Conservation (phyloP, 2,113 vertebrate species). For the Uria lomvia region DNA sequence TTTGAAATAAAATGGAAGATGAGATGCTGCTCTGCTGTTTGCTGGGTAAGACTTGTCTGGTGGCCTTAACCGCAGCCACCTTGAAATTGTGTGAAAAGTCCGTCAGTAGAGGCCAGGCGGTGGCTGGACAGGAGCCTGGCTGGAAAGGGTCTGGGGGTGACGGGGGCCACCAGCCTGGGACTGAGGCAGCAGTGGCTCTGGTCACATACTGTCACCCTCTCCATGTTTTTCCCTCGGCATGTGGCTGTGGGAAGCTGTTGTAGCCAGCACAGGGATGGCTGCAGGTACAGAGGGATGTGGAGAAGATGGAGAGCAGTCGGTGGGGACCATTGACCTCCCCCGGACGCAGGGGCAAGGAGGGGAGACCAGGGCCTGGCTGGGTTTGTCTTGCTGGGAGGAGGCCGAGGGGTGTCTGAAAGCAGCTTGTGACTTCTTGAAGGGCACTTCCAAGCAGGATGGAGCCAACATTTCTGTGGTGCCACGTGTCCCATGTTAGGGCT, state of each 20-base stretch:
- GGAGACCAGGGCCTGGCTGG: background rate
- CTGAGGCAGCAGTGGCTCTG: fast-evolving
- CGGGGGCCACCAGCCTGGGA: background rate
- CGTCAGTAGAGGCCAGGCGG: fast-evolving
- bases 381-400: background rate
- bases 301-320: background rate
- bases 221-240: fast-evolving
- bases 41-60: background rate
- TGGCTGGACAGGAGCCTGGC: background rate
- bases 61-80: background rate
- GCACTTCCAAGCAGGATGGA: background rate
- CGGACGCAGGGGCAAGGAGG: background rate
- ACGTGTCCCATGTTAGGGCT: background rate
- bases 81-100: fast-evolving
- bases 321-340: background rate
- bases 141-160: background rate
- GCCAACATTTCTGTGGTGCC: background rate
- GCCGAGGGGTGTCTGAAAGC: background rate
- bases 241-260: background rate
- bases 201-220: fast-evolving
- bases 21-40: background rate
- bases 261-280: background rate
- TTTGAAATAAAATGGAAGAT: slow-evolving; percentile 30
- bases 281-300: background rate
- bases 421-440: background rate